Conservation (phyloP, 2,888 invertebrate genomes). For the Standfussiana lucernea region DNA sequence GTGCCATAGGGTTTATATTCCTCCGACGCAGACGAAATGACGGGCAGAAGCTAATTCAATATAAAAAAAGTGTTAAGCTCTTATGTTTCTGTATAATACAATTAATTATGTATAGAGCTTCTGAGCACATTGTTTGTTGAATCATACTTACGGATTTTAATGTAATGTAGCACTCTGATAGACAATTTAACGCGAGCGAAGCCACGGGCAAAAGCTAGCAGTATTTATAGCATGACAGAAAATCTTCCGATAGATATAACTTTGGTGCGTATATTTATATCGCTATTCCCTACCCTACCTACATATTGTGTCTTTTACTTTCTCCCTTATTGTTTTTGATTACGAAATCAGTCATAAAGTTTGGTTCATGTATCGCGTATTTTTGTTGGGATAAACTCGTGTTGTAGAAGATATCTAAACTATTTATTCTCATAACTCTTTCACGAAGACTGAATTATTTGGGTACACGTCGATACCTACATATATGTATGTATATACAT, state of each 20-base stretch:
- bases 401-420: slow-evolving; percentile 33
- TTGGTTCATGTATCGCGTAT: slow-evolving; percentile 7
- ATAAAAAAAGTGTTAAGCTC: slow-evolving; percentile 6
- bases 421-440: slow-evolving; percentile 49
- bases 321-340: slow-evolving; percentile 1
- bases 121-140: neutral
- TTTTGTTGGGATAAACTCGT: slow-evolving; percentile 28
- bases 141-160: neutral
- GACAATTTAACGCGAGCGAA: neutral
- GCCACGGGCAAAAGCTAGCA: neutral
- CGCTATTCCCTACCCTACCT: slow-evolving; percentile 4
- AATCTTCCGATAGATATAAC: neutral
- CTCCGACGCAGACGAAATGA: neutral
- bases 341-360: slow-evolving; percentile 31
- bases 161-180: neutral
- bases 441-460: slow-evolving; percentile 46
- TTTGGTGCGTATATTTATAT: neutral
- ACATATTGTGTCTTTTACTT: slow-evolving; percentile 20
- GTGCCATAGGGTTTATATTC: too few species aligned
- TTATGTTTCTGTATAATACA: neutral
- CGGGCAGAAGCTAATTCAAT: neutral
- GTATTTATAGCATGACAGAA: neutral
- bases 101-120: slow-evolving; percentile 4
- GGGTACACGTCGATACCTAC: slow-evolving; percentile 30
- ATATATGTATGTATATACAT: slow-evolving; percentile 26